Evolutionary conservation across 1,140 invertebrate genomes (phyloP).

Genomic region (Diorhabda carinulata): DNA sequence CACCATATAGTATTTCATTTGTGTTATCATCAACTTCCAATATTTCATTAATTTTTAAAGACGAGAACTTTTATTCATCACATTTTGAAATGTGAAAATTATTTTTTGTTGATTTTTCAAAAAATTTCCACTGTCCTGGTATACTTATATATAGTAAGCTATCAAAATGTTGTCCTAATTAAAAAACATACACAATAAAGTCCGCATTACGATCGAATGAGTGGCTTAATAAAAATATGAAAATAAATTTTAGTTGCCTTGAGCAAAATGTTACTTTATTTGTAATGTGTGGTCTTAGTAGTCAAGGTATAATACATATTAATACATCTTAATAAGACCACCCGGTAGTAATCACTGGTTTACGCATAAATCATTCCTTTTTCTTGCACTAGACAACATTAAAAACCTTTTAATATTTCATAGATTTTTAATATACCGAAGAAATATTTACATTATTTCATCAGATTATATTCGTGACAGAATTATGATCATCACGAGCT

Average conservation of each 20-base stretch:
- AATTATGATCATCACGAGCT: neutral
- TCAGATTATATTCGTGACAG: neutral
- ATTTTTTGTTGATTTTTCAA: no score
- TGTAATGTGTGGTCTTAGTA: conserved; percentile 13
- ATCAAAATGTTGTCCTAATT: neutral
- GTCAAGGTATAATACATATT: conserved; percentile 44
- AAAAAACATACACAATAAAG: neutral
- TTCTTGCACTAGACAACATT: conserved; percentile 42
- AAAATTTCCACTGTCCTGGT: no score
- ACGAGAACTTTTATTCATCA: no score
- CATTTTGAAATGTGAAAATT: no score
- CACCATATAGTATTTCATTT: no score
- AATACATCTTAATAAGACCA: conserved; percentile 39
- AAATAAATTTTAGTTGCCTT: conserved; percentile 12
- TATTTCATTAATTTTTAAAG: no score
- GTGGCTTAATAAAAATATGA: conserved; percentile 1
- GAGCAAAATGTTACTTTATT: conserved; percentile 19
- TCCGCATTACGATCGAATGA: neutral
- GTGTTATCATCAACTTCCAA: no score
- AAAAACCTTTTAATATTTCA: conserved; percentile 32
- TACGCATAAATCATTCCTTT: conserved; percentile 44
- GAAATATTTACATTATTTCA: neutral
- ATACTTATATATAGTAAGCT: no score
- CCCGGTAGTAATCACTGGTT: conserved; percentile 43
- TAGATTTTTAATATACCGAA: conserved; percentile 25